A percentile compares a stretch with the other conserved stretches of the same genome.
Evolutionary conservation across 2,888 invertebrate species (phyloP).

Genomic region (Trilocha varians): DNA sequence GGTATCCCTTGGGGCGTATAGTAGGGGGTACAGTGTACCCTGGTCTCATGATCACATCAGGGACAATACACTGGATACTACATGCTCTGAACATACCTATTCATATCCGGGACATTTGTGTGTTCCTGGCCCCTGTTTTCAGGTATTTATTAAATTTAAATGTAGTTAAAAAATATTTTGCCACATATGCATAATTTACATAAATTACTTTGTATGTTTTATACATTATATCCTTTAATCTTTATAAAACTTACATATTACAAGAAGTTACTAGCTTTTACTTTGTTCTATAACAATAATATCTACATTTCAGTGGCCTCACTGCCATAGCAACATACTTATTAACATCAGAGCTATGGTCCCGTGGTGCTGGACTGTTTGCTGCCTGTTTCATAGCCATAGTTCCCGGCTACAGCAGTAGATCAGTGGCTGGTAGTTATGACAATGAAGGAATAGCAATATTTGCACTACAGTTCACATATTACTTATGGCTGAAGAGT

Average conservation of each 20-base stretch:
- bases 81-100: slow-evolving; percentile 95
- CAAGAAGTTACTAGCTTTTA: too few species aligned
- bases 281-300: not conserved
- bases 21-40: slow-evolving; percentile 99
- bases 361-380: slow-evolving; percentile 95
- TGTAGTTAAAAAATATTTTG: too few species aligned
- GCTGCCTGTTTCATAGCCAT: slow-evolving; percentile 99
- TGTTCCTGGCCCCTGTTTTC: slow-evolving; percentile 98
- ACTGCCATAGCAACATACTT: slow-evolving; percentile 98
- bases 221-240: not conserved
- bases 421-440: slow-evolving; percentile 99
- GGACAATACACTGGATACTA: slow-evolving; percentile 94
- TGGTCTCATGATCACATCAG: slow-evolving; percentile 99
- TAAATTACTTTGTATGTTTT: too few species aligned
- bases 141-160: slow-evolving; percentile 70
- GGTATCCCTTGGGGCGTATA: slow-evolving; percentile 99
- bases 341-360: slow-evolving; percentile 98
- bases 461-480: slow-evolving; percentile 98
- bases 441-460: slow-evolving; percentile 99
- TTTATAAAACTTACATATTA: too few species aligned
- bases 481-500: slow-evolving; percentile 97
- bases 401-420: slow-evolving; percentile 98
- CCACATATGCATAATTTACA: too few species aligned
- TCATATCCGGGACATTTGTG: slow-evolving; percentile 98
- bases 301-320: slow-evolving; percentile 84